Base-by-base conservation (phyloP, 2,113 vertebrate genomes). In the Tragelaphus strepsiceros region DNA sequence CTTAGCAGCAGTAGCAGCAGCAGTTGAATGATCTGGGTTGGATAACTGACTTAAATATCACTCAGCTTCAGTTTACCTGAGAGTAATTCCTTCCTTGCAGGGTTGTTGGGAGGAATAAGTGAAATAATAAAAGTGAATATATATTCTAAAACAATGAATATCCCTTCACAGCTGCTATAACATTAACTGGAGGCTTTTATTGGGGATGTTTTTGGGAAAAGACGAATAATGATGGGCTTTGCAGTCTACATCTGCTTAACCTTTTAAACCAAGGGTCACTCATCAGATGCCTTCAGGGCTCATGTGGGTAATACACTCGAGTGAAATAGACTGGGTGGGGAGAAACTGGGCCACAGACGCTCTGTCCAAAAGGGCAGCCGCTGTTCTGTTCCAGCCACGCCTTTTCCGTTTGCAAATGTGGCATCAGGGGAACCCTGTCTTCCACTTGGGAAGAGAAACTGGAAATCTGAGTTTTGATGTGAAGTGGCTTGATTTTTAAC, bases 391-490 rank as follows among this genome's bases (percentile, higher is more conserved):
- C 56, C 7, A n/a, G 56, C 14, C 21, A 7, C 9, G 3, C 12
- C 4, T n/a, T 21, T 56, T 61, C 51, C 5, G 1, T 8, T 13
- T 12, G 21, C 58, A 54, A 32, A 24, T 2, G 39, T 32, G 3
- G 6, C 24, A 1, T 62, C 19, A 21, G 46, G 35, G 17, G 59
- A 43, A 39, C 28, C 3, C 7, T 82, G 13, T 85, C 51, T 96
- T 94, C n/a, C 35, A n/a, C 56, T 90, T 56, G 24, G 46, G 58
- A 49, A 51, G 77, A 94, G 46, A 61, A 87, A 82, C 51, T 2
- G 3, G 71, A 84, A 86, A 88, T 58, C 78, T 21, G 88, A 59
- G 16, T 97, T 97, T 96, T 78, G 56, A 82, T 77, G 59, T 58
- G 56, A 92, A 67, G 90, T 82, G 58, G 93, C 59, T 28, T 84